These are phyloP conservation scores for Caenorhabditis drosophilae DNA, from an alignment of 2,888 invertebrate genomes.

Conservation along the genomic window DNA sequence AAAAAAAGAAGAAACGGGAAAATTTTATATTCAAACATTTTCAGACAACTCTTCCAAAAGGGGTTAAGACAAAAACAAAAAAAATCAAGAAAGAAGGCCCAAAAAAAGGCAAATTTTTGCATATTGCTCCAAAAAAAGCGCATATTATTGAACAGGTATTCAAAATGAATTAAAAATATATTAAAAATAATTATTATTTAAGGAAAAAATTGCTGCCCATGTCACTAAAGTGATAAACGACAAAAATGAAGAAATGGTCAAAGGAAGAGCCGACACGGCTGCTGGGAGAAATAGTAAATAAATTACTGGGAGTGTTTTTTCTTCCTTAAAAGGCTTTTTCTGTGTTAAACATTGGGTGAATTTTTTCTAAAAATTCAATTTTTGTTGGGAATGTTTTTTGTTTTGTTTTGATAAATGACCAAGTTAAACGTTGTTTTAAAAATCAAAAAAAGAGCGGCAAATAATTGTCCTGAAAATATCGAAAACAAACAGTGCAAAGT, in stretches of 20 bases:
- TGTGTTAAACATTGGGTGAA: too few species aligned
- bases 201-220: conserved; percentile 53
- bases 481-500: too few species aligned
- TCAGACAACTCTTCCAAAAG: conserved; percentile 53
- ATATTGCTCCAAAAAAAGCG: conserved; percentile 58
- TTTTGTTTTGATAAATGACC: background rate
- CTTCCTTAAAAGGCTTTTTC: too few species aligned
- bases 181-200: conserved; percentile 6
- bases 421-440: background rate
- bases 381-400: background rate
- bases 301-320: background rate
- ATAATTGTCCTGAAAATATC: too few species aligned
- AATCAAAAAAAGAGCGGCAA: too few species aligned
- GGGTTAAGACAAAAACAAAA: conserved; percentile 56
- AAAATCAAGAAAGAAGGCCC: conserved; percentile 43
- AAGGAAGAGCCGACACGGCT: conserved; percentile 56
- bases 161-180: background rate
- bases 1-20: background rate
- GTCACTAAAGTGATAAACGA: conserved; percentile 65
- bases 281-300: conserved; percentile 45
- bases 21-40: conserved; percentile 1
- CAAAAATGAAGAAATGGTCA: conserved; percentile 65
- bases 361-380: background rate
- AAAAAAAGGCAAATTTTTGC: conserved; percentile 47
- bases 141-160: conserved; percentile 46